Base-by-base conservation (phyloP, 37 sponge, comb jelly and placozoan genomes). In the Haliclona indistincta region DNA sequence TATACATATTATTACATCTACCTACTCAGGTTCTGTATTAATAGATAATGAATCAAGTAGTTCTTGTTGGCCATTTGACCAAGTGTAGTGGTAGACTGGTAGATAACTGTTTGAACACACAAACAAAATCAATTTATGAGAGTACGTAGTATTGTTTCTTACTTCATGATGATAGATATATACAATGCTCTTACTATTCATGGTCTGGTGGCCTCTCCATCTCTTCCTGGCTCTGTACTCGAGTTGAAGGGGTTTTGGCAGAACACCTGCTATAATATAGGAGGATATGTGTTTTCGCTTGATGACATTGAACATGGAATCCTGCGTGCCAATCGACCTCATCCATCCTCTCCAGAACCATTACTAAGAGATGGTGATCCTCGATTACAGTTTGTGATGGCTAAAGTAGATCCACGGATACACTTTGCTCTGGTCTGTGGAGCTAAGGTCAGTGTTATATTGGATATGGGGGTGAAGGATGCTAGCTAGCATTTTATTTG, bases 391-490 rank as follows among this genome's bases (percentile, higher is more conserved):
- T 54, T 89, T 8, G 33, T 80, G 19, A 11, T 89, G 47, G 38
- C 71, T 23, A 56, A 58, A 30, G 75, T 91, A 60, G 94, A 94
- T 47, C 90, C 94, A 8, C 58, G 94, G 30, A 69, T 94, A 20
- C 94, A 94, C 77, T 94, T 94, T 83, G 87, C 94, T 38, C 83
- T 94, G 7, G 91, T 89, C 30, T 94, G 94, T 89, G 94, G 94
- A 67, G 94, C 94, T 4, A 86, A 86, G 84, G 94, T 94, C 25
- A 44, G 36, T 2, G 25, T 51, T 25, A 11, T n/a, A 19, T 15
- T 34, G 40, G 5, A 25, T 34, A 36, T 35, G 40, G 20, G 6
- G 4, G 8, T 34, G 6, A 26, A 11, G 26, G 19, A 38, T 34
- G 13, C 22, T 38, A 8, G 11, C 10, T 66, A 15, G 4, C 8